phyloP scores from a whole-genome alignment of 2,797 vertebrate genomes.

The Podarcis lilfordi region DNA sequence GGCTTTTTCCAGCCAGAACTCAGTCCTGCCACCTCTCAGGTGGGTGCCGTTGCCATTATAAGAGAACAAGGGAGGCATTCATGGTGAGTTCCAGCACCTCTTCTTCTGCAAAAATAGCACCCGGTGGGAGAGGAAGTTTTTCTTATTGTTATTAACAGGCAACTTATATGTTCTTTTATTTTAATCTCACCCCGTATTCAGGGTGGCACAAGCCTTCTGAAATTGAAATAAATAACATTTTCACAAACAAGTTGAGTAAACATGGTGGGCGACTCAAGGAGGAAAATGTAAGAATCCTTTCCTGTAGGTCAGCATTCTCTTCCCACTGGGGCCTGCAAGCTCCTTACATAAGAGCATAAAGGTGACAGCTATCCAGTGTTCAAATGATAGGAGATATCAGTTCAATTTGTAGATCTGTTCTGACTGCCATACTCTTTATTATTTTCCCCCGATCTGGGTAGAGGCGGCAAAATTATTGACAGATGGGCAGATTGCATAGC shows the following conservation, averaged over 20 bases:
- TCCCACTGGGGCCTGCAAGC: not conserved
- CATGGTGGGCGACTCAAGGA: not conserved
- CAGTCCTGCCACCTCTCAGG: no score
- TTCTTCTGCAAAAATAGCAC: no score
- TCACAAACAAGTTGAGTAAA: not conserved
- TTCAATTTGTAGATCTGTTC: not conserved
- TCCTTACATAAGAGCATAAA: not conserved
- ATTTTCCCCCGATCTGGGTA: not conserved
- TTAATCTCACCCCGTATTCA: not conserved
- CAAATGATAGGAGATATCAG: not conserved
- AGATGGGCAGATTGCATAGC: not conserved
- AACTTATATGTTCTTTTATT: not conserved
- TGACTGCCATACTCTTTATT: not conserved
- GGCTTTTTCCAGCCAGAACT: no score
- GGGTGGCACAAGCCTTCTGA: not conserved
- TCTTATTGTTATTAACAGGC: not conserved
- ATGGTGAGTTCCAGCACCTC: no score
- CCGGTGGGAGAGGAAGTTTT: not conserved
- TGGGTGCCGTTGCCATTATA: no score
- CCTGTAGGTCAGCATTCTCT: not conserved
- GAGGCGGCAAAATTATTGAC: not conserved
- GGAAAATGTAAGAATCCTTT: not conserved
- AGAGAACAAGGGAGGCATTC: no score
- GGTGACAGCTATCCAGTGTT: not conserved
- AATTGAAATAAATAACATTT: not conserved